Evolutionary conservation across 2,888 invertebrate genomes (phyloP).

Genomic region (Bruchidius siliquastri): DNA sequence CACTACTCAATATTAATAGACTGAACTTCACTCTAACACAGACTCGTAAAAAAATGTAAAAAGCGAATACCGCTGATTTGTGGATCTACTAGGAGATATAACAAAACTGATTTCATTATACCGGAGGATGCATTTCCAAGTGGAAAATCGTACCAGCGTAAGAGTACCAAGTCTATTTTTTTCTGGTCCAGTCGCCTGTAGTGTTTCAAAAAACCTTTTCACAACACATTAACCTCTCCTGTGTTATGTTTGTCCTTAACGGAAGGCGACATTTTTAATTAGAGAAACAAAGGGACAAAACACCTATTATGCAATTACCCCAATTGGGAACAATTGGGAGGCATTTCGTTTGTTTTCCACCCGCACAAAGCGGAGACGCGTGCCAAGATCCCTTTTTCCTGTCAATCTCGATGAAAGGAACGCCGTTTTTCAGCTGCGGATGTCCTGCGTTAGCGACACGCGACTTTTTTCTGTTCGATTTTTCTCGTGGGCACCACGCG

Average conservation of each 20-base stretch:
- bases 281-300: constrained; percentile 31
- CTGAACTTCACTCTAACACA: no score
- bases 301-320: constrained; percentile 34
- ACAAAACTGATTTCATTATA: no score
- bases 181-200: background rate
- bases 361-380: constrained; percentile 32
- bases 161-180: background rate
- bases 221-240: background rate
- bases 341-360: constrained; percentile 27
- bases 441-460: constrained; percentile 26
- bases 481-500: constrained; percentile 1
- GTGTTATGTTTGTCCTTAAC: constrained; percentile 6
- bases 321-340: constrained; percentile 19
- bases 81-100: no score
- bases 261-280: constrained; percentile 27
- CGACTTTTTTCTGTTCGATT: constrained; percentile 20
- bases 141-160: no score
- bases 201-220: background rate
- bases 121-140: no score
- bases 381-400: constrained; percentile 28
- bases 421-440: constrained; percentile 21
- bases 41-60: no score
- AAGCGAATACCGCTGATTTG: no score
- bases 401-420: constrained; percentile 24
- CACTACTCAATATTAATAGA: no score